Evolutionary conservation across 35 echinoderm and acorn worm species (phyloP).

Genomic region (Lytechinus variegatus): DNA sequence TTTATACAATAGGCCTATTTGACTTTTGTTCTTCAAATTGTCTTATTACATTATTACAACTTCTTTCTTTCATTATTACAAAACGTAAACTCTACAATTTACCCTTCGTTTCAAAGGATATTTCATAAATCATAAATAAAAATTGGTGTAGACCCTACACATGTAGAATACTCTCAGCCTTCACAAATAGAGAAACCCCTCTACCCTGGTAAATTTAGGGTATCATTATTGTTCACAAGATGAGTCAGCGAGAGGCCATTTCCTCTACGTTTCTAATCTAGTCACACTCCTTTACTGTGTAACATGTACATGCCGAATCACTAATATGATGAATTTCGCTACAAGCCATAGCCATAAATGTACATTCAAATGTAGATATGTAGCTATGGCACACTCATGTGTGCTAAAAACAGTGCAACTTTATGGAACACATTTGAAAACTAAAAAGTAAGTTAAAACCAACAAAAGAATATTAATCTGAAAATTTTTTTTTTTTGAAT

Average conservation of each 20-base stretch:
- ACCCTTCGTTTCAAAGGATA: not conserved
- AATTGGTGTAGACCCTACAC: not conserved
- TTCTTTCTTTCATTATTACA: too few species aligned
- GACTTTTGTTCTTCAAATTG: too few species aligned
- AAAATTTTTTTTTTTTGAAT: too few species aligned
- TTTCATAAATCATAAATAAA: not conserved
- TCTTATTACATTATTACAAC: too few species aligned
- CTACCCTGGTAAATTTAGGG: not conserved
- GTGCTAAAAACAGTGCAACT: too few species aligned
- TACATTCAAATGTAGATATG: too few species aligned
- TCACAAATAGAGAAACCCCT: not conserved
- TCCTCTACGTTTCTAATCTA: not conserved
- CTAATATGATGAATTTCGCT: not conserved
- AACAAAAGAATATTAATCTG: too few species aligned
- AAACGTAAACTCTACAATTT: not conserved
- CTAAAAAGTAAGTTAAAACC: too few species aligned
- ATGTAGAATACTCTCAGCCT: not conserved
- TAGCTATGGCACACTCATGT: too few species aligned
- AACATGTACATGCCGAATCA: not conserved
- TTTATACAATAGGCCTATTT: too few species aligned
- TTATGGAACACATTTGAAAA: too few species aligned
- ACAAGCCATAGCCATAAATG: not conserved
- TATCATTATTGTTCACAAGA: not conserved
- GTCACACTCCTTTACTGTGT: not conserved
- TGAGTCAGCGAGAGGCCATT: not conserved